A percentile compares a stretch with the other conserved stretches of the same genome.
Evolutionary conservation across 2,797 vertebrate genomes (phyloP).

Genomic region (Gymnocypris eckloni): DNA sequence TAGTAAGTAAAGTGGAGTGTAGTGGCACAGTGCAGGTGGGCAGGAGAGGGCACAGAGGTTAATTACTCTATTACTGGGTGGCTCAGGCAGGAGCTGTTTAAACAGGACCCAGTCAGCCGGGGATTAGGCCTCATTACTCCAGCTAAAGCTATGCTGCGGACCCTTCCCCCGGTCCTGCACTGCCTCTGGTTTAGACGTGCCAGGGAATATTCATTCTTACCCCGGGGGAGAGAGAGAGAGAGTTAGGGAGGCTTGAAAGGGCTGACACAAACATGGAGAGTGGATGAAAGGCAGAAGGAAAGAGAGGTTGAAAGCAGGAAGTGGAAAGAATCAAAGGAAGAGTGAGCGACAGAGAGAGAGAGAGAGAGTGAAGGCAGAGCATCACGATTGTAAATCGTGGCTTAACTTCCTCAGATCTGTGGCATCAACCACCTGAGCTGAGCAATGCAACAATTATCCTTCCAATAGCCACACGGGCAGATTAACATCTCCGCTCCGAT

Average conservation of each 20-base stretch:
- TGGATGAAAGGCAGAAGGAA: slow-evolving; percentile 31
- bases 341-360: slow-evolving; percentile 27
- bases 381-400: slow-evolving; percentile 63
- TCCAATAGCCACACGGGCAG: slow-evolving; percentile 76
- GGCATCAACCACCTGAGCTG: slow-evolving; percentile 76
- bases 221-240: slow-evolving; percentile 38
- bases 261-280: slow-evolving; percentile 43
- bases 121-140: slow-evolving; percentile 99
- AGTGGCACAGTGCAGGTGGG: slow-evolving; percentile 65
- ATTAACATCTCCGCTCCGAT: slow-evolving; percentile 80
- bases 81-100: slow-evolving; percentile 89
- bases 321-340: slow-evolving; percentile 35
- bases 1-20: slow-evolving; percentile 44
- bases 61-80: slow-evolving; percentile 98
- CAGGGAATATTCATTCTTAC: slow-evolving; percentile 84
- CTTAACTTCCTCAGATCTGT: slow-evolving; percentile 72
- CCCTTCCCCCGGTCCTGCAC: slow-evolving; percentile 82
- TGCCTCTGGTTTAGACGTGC: slow-evolving; percentile 82
- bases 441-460: slow-evolving; percentile 80
- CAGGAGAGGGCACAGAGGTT: slow-evolving; percentile 85
- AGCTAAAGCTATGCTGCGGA: slow-evolving; percentile 93
- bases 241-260: slow-evolving; percentile 37
- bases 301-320: slow-evolving; percentile 33
- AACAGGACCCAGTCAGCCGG: slow-evolving; percentile 88
- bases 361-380: slow-evolving; percentile 26